Conservation (phyloP, 2,113 vertebrate species). For the Mugil cephalus region DNA sequence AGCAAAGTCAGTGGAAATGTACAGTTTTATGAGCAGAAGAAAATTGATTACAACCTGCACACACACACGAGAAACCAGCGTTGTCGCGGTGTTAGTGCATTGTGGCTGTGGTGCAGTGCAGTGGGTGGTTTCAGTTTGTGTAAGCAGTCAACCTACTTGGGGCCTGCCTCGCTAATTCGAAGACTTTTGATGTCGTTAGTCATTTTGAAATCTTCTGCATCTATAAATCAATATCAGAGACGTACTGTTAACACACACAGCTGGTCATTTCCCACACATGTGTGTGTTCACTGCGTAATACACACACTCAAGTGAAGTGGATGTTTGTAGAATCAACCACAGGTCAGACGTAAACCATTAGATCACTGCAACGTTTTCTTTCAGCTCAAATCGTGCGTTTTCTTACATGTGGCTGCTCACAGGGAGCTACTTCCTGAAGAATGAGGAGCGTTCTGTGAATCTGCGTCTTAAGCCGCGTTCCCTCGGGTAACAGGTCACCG, state of each 20-base stretch:
- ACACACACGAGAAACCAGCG: no score
- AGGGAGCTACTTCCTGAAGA: slow-evolving; percentile 18
- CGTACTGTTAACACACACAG: neutral
- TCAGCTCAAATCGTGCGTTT: neutral
- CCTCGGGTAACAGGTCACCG: slow-evolving; percentile 48
- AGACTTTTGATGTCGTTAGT: no score
- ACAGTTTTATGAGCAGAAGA: no score
- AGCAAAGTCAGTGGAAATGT: no score
- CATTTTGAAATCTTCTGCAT: no score
- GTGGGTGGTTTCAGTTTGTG: no score
- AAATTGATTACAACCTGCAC: no score
- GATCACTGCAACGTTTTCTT: slow-evolving; percentile 2
- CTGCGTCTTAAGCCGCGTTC: slow-evolving; percentile 24
- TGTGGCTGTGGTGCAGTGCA: no score
- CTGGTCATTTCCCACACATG: neutral
- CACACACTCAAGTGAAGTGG: neutral
- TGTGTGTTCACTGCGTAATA: neutral
- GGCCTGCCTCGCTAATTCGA: no score
- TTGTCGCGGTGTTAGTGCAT: no score
- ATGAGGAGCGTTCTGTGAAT: slow-evolving; percentile 40
- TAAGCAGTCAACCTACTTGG: no score
- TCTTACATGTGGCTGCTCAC: neutral
- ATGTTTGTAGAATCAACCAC: neutral
- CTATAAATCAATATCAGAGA: neutral
- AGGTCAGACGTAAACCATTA: slow-evolving; percentile 5